Conservation (phyloP, 2,797 vertebrate species). For the Spea hammondii region DNA sequence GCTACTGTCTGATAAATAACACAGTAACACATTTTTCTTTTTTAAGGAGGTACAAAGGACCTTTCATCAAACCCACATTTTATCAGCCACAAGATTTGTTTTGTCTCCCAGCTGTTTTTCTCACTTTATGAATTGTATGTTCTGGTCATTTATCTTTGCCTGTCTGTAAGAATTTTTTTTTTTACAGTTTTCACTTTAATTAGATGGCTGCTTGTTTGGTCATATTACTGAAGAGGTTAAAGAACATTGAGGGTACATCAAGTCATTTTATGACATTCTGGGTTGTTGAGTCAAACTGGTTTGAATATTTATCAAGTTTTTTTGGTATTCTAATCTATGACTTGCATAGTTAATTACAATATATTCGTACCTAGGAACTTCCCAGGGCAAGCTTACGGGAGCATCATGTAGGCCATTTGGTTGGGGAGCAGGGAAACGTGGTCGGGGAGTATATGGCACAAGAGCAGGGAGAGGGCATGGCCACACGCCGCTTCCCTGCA, state of each 20-base stretch:
- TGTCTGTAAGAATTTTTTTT: not conserved
- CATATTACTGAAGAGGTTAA: not conserved
- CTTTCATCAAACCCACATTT: not conserved
- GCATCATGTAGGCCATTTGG: too few species aligned
- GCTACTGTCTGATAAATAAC: conserved; percentile 22
- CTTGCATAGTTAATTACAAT: too few species aligned
- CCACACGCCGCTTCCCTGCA: too few species aligned
- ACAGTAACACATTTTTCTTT: conserved; percentile 9
- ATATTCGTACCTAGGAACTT: too few species aligned
- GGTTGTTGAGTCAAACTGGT: too few species aligned
- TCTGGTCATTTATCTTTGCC: conserved; percentile 1
- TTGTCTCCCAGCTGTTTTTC: conserved; percentile 7
- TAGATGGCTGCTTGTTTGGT: not conserved
- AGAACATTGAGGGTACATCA: not conserved
- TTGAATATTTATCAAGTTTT: too few species aligned
- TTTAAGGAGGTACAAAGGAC: conserved; percentile 10
- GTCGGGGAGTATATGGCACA: too few species aligned
- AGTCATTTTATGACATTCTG: too few species aligned
- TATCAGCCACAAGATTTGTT: not conserved
- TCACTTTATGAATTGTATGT: conserved; percentile 6
- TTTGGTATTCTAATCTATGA: too few species aligned
- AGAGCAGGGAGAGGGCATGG: too few species aligned
- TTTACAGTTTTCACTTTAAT: not conserved
- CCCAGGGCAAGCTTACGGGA: too few species aligned
- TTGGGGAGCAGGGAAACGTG: too few species aligned